These are phyloP conservation scores for Momotus momota DNA, from an alignment of 2,797 vertebrate species.

Conservation along the genomic window DNA sequence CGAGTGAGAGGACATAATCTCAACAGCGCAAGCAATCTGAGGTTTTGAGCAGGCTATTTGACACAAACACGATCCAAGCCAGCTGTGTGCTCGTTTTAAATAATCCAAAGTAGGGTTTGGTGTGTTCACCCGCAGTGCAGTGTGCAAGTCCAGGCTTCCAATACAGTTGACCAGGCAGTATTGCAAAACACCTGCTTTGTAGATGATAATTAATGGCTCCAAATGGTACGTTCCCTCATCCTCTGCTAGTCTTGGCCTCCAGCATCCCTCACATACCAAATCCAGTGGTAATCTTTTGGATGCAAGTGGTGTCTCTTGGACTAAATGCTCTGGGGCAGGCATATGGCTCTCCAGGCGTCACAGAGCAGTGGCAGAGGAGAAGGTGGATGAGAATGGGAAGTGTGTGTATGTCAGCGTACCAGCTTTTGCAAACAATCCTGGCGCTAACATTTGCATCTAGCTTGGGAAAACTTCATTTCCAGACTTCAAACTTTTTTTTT, in stretches of 20 bases:
- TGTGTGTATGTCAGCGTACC: not conserved
- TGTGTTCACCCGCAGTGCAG: not conserved
- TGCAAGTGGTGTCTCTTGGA: not conserved
- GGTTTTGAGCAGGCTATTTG: not conserved
- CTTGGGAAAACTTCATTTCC: not conserved
- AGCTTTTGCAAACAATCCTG: not conserved
- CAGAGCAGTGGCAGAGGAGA: not conserved
- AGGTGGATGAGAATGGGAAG: not conserved
- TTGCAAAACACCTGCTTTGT: not conserved
- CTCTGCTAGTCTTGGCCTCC: not conserved
- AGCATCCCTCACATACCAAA: not conserved
- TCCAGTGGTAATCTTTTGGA: not conserved
- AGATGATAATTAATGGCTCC: not conserved
- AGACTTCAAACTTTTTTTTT: not conserved
- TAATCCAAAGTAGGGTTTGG: not conserved
- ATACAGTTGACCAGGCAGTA: not conserved
- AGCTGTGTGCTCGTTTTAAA: not conserved
- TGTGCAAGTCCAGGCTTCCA: not conserved
- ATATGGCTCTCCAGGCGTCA: rapidly evolving
- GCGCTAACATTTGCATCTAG: not conserved
- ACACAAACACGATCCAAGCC: not conserved
- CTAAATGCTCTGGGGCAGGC: not conserved
- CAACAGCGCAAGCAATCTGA: not conserved
- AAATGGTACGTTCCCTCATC: not conserved
- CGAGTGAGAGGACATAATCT: not conserved